Evolutionary conservation across 1,140 invertebrate species (phyloP).

Genomic region (Hycleus cichorii): DNA sequence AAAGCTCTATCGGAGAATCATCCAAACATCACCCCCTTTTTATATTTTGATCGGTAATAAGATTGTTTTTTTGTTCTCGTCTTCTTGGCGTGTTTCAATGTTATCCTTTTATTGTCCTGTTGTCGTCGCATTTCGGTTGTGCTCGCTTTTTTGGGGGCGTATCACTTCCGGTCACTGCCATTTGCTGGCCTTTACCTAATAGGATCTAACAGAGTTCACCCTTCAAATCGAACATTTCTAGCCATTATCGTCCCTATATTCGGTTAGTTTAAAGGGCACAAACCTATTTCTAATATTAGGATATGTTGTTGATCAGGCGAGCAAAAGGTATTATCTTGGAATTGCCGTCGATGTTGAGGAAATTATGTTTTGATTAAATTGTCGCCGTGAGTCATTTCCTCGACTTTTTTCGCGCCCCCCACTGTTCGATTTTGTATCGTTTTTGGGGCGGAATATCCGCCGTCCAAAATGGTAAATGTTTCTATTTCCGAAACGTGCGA

Average conservation of each 20-base stretch:
- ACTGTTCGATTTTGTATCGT: too few species aligned
- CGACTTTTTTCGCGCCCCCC: too few species aligned
- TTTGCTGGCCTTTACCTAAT: conserved; percentile 27
- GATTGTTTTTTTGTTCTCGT: too few species aligned
- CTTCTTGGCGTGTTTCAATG: too few species aligned
- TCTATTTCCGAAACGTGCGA: conserved; percentile 37
- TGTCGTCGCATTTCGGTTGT: neutral
- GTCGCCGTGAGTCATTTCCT: too few species aligned
- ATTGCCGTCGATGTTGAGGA: too few species aligned
- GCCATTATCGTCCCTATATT: neutral
- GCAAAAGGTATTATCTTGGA: too few species aligned
- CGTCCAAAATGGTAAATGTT: conserved; percentile 33
- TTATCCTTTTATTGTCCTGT: neutral
- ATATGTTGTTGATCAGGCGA: neutral
- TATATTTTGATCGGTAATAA: too few species aligned
- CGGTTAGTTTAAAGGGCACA: neutral
- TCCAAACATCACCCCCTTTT: too few species aligned
- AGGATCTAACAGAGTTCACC: conserved; percentile 9
- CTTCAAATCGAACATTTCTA: neutral
- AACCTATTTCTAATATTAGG: neutral
- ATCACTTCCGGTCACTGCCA: conserved; percentile 32
- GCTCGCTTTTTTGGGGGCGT: conserved; percentile 18
- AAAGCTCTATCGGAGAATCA: too few species aligned
- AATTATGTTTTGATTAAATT: too few species aligned
- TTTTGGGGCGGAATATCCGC: too few species aligned